phyloP scores from a whole-genome alignment of 1,140 invertebrate species.

The Rhynchophorus ferrugineus region DNA sequence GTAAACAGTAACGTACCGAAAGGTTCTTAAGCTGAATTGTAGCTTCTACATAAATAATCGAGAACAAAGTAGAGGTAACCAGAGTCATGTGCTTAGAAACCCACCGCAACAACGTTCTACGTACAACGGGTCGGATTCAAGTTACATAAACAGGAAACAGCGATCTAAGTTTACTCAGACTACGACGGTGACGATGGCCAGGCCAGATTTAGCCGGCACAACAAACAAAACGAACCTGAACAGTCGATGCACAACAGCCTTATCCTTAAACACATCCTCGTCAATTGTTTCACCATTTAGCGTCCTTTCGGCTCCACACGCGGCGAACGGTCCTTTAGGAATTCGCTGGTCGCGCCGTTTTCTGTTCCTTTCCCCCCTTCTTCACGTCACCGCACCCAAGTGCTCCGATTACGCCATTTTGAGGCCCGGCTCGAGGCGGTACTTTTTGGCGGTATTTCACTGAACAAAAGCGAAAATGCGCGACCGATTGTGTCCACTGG shows the following conservation, averaged over 20 bases:
- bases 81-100: no score
- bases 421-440: conserved; percentile 1
- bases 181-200: background rate
- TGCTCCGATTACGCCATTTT: conserved; percentile 1
- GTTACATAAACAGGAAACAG: conserved; percentile 6
- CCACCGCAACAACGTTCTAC: no score
- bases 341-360: background rate
- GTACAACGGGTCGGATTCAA: no score
- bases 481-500: background rate
- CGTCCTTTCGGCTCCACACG: no score
- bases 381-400: no score
- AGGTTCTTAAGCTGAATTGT: no score
- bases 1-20: no score
- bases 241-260: conserved; percentile 49
- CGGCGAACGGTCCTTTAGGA: no score
- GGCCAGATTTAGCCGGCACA: background rate
- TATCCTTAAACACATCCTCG: conserved; percentile 43
- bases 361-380: no score
- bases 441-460: conserved; percentile 1
- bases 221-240: conserved; percentile 41
- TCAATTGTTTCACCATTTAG: conserved; percentile 28
- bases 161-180: background rate
- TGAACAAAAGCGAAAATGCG: conserved; percentile 11
- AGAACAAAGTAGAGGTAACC: no score
- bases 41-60: no score